Conservation (phyloP, 2,797 vertebrate genomes). For the Siniperca scherzeri region DNA sequence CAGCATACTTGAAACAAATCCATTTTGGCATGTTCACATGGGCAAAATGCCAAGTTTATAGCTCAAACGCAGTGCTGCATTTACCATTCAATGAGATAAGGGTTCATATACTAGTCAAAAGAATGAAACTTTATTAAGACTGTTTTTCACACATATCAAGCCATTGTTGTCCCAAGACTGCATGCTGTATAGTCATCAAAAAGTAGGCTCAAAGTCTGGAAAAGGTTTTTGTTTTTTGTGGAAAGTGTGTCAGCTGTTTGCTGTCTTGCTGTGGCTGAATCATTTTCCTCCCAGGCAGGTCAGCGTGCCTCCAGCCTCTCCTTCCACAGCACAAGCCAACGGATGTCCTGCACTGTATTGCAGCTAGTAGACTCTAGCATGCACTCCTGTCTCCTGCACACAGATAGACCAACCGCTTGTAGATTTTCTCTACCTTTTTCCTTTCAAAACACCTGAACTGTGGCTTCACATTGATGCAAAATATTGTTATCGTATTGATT, state of each 20-base stretch:
- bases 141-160: conserved; percentile 6
- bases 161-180: not conserved
- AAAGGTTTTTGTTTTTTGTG: not conserved
- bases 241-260: conserved; percentile 33
- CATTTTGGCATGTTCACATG: conserved; percentile 18
- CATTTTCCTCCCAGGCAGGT: conserved; percentile 35
- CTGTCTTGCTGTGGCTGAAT: conserved; percentile 26
- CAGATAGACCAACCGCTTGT: not conserved
- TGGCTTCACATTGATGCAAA: not conserved
- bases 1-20: conserved; percentile 41
- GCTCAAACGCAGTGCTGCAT: not conserved
- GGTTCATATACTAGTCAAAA: not conserved
- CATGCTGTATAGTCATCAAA: not conserved
- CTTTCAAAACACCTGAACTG: not conserved
- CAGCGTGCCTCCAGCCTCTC: conserved; percentile 28
- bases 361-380: conserved; percentile 6
- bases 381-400: conserved; percentile 7
- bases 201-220: conserved; percentile 12
- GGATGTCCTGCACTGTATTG: conserved; percentile 29
- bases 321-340: conserved; percentile 31
- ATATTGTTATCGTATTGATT: not conserved
- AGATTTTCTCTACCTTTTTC: not conserved
- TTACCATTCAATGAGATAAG: conserved; percentile 5
- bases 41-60: conserved; percentile 10
- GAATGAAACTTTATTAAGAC: conserved; percentile 1